phyloP scores from a whole-genome alignment of 2,113 vertebrate species.

The Brachypteracias leptosomus region DNA sequence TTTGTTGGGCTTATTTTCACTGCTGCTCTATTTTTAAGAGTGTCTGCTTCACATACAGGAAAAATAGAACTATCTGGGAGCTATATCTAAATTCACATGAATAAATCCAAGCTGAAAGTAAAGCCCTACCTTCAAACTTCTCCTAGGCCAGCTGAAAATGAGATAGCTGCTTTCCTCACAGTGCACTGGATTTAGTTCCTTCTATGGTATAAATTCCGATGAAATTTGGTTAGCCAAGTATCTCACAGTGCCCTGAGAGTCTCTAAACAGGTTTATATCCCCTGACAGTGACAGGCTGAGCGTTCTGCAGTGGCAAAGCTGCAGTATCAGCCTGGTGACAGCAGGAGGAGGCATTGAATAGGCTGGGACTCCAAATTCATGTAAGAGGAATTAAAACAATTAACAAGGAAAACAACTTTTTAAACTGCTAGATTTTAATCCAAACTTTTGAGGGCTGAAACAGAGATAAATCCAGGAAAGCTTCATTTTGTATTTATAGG shows the following conservation, averaged over 20 bases:
- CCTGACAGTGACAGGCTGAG: accelerated
- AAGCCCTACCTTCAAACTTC: neutral
- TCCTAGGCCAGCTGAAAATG: neutral
- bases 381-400: neutral
- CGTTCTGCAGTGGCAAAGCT: neutral
- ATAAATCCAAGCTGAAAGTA: neutral
- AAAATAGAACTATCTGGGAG: neutral
- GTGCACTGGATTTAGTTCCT: neutral
- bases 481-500: neutral
- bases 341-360: neutral
- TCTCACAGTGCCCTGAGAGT: neutral
- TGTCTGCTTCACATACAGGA: neutral
- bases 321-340: neutral
- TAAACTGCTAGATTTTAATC: neutral
- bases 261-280: neutral
- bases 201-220: accelerated
- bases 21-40: neutral
- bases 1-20: neutral
- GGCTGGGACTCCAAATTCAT: neutral
- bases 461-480: neutral
- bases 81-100: neutral
- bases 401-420: neutral
- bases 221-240: neutral
- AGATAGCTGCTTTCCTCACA: neutral
- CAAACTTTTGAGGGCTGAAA: neutral